Conservation (phyloP, 1,140 invertebrate species). For the Pomacea maculata region DNA sequence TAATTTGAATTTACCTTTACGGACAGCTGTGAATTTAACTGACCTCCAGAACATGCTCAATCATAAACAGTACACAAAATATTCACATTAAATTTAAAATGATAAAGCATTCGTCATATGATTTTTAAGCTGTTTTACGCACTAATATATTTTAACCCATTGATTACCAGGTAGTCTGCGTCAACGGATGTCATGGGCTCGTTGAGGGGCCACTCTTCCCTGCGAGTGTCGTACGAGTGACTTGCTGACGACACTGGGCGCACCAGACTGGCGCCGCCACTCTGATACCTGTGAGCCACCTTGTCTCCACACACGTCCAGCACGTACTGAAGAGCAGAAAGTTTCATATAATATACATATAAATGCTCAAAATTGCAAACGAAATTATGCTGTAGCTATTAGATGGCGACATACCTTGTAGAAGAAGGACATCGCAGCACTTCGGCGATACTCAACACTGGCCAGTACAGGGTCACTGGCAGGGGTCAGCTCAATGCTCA, state of each 20-base stretch:
- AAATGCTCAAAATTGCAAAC: too few species aligned
- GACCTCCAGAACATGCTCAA: too few species aligned
- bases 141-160: too few species aligned
- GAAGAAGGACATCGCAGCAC: conserved; percentile 68
- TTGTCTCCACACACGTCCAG: conserved; percentile 29
- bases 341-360: too few species aligned
- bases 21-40: too few species aligned
- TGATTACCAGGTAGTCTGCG: conserved; percentile 71
- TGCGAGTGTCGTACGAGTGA: conserved; percentile 78
- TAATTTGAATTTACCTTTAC: too few species aligned
- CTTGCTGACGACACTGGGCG: conserved; percentile 74
- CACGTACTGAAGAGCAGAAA: conserved; percentile 32
- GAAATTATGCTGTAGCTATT: too few species aligned
- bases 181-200: conserved; percentile 81
- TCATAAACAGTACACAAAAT: too few species aligned
- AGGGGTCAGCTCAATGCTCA: conserved; percentile 74
- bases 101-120: too few species aligned
- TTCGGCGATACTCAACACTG: conserved; percentile 71
- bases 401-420: conserved; percentile 73
- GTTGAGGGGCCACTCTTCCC: conserved; percentile 78
- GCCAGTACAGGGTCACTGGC: conserved; percentile 73
- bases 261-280: conserved; percentile 29
- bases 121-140: too few species aligned
- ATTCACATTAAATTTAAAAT: too few species aligned
- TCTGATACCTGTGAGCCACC: conserved; percentile 32